phyloP scores from a whole-genome alignment of 1,140 invertebrate species.

The Pseudomyrmex pallidus region DNA sequence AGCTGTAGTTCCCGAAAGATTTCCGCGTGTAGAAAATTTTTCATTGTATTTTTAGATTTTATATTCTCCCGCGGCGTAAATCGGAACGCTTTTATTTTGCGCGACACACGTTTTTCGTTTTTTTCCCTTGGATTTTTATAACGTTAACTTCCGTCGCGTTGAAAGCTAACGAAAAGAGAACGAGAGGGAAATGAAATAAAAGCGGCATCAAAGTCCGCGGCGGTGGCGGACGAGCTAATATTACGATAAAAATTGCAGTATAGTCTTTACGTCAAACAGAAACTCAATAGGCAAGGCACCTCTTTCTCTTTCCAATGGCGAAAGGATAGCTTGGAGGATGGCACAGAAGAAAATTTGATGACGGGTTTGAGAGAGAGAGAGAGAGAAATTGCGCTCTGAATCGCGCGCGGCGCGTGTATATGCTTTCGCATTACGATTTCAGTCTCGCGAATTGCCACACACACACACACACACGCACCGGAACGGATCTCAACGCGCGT shows the following conservation, averaged over 20 bases:
- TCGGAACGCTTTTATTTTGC: not conserved
- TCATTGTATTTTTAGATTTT: not conserved
- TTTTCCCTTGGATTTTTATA: not conserved
- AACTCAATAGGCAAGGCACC: not conserved
- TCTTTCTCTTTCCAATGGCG: not conserved
- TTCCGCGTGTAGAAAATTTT: not conserved
- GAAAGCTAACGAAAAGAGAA: conserved; percentile 12
- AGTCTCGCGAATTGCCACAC: not conserved
- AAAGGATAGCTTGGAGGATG: not conserved
- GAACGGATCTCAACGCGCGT: not conserved
- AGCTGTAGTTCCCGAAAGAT: not conserved
- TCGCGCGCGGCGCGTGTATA: too few species aligned
- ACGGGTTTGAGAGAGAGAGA: not conserved
- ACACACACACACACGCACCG: too few species aligned
- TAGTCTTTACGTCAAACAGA: conserved; percentile 23
- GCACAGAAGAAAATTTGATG: conserved; percentile 16
- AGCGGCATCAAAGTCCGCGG: not conserved
- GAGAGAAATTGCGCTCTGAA: conserved; percentile 11
- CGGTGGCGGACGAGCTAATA: not conserved
- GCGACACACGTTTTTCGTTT: too few species aligned
- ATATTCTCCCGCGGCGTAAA: not conserved
- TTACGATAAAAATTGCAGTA: conserved; percentile 32
- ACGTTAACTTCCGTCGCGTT: not conserved
- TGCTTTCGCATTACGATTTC: not conserved
- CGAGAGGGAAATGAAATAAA: not conserved